Base-by-base conservation (phyloP, 2,888 invertebrate species). In the Spicauda simplicius region DNA sequence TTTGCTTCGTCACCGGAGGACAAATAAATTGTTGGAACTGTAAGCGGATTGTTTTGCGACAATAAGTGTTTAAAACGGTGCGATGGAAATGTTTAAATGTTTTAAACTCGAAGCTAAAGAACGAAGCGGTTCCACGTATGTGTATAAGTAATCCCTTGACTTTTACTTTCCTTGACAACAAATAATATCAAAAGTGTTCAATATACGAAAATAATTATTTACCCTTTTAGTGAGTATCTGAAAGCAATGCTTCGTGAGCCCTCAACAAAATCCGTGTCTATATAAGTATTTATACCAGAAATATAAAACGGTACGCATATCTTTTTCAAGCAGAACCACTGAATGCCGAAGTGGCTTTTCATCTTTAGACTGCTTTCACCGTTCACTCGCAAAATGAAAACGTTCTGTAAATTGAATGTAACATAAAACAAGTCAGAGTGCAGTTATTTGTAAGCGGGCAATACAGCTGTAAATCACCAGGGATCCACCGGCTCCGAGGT, bases 11-110 rank as follows among this genome's bases (percentile, higher is more conserved):
- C 64, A 53, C 57, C 58, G 18, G 41, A 30, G 53, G 18, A 59
- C 53, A 41, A 52, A 54, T 45, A 65, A 65, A 59, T 45, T 65
- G 58, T 59, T 64, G 45, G 41, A 57, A 52, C 37, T 64, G 53
- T 45, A 30, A 45, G 54, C 54, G 54, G 52, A 59, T 59, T 58
- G 45, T 53, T 53, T 25, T 20, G 53, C n/a, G 37, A 37, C 57
- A 56, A 48, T 50, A 50, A 50, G 50, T 18, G 48, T 48, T 48
- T 48, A 16, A 50, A 50, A n/a, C 50, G 8, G 48, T n/a, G 18
- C 18, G 50, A 11, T 10, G 7, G n/a, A 10, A n/a, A 10, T 18
- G 48, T 7, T 48, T 5, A n/a, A 48, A 48, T 16, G 16, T 50
- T 50, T 50, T 10, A 50, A 18, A 18, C 16, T 18, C 25, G 14